These are phyloP conservation scores for Neomonachus schauinslandi DNA, from an alignment of 2,113 vertebrate species.

Conservation along the genomic window DNA sequence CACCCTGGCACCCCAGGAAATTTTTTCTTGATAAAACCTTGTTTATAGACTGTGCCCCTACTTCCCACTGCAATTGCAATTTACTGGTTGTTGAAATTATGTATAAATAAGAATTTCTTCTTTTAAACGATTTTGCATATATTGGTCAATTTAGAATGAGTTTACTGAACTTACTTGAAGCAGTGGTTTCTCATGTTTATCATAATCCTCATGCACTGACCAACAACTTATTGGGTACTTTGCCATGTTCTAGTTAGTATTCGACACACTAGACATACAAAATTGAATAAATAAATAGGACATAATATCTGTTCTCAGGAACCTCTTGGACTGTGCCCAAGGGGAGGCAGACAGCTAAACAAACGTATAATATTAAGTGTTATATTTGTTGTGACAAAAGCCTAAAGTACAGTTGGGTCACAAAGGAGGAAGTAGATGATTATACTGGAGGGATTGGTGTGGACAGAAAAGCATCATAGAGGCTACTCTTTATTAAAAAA, in stretches of 20 bases:
- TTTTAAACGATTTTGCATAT: conserved; percentile 25
- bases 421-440: neutral
- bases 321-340: neutral
- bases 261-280: neutral
- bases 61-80: neutral
- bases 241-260: neutral
- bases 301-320: neutral
- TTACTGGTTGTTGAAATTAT: conserved; percentile 29
- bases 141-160: neutral
- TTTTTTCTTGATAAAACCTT: conserved; percentile 1
- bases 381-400: neutral
- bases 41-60: neutral
- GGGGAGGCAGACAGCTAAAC: neutral
- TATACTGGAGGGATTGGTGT: neutral
- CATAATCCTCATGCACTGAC: neutral
- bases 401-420: neutral
- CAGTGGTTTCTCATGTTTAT: neutral
- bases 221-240: neutral
- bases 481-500: neutral
- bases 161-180: conserved; percentile 4
- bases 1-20: neutral
- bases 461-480: neutral
- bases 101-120: neutral
- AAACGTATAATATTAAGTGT: neutral
- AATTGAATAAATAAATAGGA: neutral